A percentile compares a stretch with the other conserved stretches of the same genome.
These are phyloP conservation scores for Cantharis nigra DNA, from an alignment of 2,888 invertebrate genomes.

Conservation along the genomic window DNA sequence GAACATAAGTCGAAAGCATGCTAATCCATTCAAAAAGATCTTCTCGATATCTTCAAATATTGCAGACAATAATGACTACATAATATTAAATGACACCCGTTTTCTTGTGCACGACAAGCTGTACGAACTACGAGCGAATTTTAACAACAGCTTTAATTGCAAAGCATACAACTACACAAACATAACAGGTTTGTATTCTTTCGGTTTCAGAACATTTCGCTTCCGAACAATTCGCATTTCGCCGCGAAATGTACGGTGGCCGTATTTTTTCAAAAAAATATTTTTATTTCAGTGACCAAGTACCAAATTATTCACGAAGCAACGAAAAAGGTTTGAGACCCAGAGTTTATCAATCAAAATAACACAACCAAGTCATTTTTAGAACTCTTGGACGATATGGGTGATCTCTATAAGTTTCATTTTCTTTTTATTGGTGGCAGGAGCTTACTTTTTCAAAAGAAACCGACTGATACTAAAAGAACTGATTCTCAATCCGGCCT, in stretches of 20 bases:
- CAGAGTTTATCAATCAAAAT: neutral
- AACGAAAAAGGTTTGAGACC: neutral
- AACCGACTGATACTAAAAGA: slow-evolving; percentile 17
- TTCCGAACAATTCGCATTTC: too few species aligned
- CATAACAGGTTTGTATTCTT: slow-evolving; percentile 6
- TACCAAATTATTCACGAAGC: neutral
- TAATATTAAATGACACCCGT: neutral
- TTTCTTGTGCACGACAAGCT: neutral
- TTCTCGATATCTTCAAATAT: neutral
- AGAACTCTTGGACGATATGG: neutral
- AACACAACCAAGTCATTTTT: neutral
- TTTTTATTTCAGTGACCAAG: neutral
- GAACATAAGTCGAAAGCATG: neutral
- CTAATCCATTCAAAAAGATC: neutral
- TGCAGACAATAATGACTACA: neutral
- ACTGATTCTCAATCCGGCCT: neutral
- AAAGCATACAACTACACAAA: slow-evolving; percentile 7
- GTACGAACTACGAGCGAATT: slow-evolving; percentile 18
- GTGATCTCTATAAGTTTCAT: neutral
- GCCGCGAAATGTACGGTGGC: too few species aligned
- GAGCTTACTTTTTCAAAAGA: slow-evolving; percentile 7
- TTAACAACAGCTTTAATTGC: slow-evolving; percentile 23
- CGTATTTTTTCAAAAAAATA: neutral
- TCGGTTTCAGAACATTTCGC: too few species aligned
- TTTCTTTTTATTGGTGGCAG: neutral